Evolutionary conservation across 2,888 invertebrate species (phyloP).

Genomic region (Vandiemenella viatica): DNA sequence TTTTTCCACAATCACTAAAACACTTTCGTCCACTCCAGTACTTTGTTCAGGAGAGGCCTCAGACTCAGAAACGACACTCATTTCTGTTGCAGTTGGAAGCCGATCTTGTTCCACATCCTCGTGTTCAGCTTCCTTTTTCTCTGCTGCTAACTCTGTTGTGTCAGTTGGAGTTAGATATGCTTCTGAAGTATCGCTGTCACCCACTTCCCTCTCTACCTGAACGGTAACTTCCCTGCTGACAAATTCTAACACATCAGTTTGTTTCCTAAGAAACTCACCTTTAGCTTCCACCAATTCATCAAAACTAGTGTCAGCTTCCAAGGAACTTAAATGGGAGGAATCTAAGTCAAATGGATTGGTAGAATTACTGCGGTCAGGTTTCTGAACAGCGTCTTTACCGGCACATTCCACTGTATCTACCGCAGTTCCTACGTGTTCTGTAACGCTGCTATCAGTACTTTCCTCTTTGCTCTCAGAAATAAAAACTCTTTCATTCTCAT

Average conservation of each 20-base stretch:
- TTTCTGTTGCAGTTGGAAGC: too few relatives aligned
- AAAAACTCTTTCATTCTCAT: background rate
- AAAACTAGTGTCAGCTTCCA: constrained; percentile 5
- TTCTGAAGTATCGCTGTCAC: constrained; percentile 52
- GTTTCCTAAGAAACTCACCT: constrained; percentile 1
- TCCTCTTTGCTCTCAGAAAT: background rate
- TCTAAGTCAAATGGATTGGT: background rate
- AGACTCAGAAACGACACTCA: too few relatives aligned
- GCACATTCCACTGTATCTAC: background rate
- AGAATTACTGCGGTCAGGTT: constrained; percentile 11
- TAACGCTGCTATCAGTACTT: background rate
- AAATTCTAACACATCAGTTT: background rate
- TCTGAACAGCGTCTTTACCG: constrained; percentile 7
- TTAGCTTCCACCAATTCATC: constrained; percentile 6
- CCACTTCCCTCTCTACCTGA: constrained; percentile 39
- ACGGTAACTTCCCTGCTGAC: constrained; percentile 12
- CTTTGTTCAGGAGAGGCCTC: too few relatives aligned
- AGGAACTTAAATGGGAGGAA: background rate
- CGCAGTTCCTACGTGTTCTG: background rate
- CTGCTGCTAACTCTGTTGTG: constrained; percentile 23
- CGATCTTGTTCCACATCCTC: too few relatives aligned
- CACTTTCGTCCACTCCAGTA: constrained; percentile 10
- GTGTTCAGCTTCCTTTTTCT: constrained; percentile 22
- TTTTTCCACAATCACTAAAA: constrained; percentile 4
- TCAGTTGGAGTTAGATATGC: constrained; percentile 53